phyloP scores from a whole-genome alignment of 1,140 invertebrate genomes.

The Cyclargus thomasi region DNA sequence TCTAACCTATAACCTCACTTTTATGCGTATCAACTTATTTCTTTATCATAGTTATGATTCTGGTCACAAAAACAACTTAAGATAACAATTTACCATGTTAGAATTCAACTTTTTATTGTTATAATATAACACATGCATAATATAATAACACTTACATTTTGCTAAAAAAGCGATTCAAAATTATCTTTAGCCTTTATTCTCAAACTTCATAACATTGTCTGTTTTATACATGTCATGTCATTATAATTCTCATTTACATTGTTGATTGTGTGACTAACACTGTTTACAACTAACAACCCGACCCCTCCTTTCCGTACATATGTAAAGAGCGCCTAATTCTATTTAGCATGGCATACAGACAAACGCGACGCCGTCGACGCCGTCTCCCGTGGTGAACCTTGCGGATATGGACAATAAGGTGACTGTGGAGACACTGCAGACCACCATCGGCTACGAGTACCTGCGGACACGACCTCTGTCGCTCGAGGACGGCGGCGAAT shows the following conservation, averaged over 20 bases:
- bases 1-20: no score
- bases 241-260: conserved; percentile 7
- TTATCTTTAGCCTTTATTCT: neutral
- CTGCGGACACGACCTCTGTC: conserved; percentile 81
- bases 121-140: no score
- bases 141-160: no score
- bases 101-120: no score
- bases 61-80: no score
- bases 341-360: conserved; percentile 78
- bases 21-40: no score
- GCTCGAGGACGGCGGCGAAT: conserved; percentile 81
- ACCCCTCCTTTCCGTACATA: conserved; percentile 35
- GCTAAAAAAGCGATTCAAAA: neutral
- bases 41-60: no score
- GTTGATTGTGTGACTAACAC: conserved; percentile 12
- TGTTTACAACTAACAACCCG: conserved; percentile 31
- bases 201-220: neutral
- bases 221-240: conserved; percentile 10
- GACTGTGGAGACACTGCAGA: conserved; percentile 81
- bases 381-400: conserved; percentile 88
- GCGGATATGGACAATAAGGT: conserved; percentile 82
- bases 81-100: no score
- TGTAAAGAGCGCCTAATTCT: conserved; percentile 63
- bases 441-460: conserved; percentile 87
- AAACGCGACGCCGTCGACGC: conserved; percentile 88